Evolutionary conservation across 2,113 vertebrate species (phyloP).

Genomic region (Cranoglanis bouderius): DNA sequence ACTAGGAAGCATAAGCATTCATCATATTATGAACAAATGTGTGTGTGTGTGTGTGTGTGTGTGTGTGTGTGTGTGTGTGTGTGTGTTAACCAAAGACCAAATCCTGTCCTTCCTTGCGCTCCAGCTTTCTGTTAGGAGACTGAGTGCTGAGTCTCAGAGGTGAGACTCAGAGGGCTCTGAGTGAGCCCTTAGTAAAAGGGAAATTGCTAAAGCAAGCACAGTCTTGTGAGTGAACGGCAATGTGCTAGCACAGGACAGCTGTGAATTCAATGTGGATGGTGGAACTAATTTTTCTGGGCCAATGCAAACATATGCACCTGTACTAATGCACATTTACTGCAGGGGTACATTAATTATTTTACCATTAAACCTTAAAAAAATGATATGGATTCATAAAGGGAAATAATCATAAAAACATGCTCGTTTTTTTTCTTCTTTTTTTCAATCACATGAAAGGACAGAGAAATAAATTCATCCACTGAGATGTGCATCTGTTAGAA

Average conservation of each 20-base stretch:
- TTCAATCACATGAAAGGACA: background rate
- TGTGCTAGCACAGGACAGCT: slow-evolving; percentile 34
- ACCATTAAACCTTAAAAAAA: slow-evolving; percentile 19
- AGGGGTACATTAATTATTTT: slow-evolving; percentile 2
- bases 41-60: slow-evolving; percentile 2
- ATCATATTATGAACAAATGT: slow-evolving; percentile 3
- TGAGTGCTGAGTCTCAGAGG: slow-evolving; percentile 25
- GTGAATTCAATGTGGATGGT: slow-evolving; percentile 48
- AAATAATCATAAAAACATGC: slow-evolving; percentile 22
- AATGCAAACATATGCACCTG: slow-evolving; percentile 38
- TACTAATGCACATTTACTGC: slow-evolving; percentile 23
- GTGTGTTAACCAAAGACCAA: background rate
- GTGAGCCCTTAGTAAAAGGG: slow-evolving; percentile 41
- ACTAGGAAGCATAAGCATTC: background rate
- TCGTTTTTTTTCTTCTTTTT: background rate
- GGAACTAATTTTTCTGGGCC: slow-evolving; percentile 19
- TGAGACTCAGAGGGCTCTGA: too few relatives aligned
- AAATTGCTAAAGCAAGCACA: slow-evolving; percentile 57
- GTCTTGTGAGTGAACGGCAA: slow-evolving; percentile 2
- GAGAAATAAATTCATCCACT: background rate
- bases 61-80: background rate
- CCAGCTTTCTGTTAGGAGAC: slow-evolving; percentile 19
- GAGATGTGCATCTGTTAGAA: background rate
- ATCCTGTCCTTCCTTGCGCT: background rate
- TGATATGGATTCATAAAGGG: slow-evolving; percentile 13